These are phyloP conservation scores for Perdita meconis DNA, from an alignment of 2,888 invertebrate genomes.

Conservation along the genomic window DNA sequence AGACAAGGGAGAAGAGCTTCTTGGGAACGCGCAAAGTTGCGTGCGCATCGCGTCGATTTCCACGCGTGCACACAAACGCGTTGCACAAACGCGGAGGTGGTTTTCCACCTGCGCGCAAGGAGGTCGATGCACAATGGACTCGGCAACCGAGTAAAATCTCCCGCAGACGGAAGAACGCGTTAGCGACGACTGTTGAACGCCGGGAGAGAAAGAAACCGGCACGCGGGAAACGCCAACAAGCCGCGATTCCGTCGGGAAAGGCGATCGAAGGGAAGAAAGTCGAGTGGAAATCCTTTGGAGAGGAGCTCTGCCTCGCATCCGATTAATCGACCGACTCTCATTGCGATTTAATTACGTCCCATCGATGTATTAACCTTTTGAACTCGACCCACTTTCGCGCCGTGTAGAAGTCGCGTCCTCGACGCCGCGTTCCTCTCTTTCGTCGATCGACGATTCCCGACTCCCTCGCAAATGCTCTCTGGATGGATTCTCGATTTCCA, in stretches of 20 bases:
- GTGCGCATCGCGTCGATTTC: too few relatives aligned
- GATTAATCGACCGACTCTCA: background rate
- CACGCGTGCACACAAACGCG: background rate
- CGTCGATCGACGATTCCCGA: too few relatives aligned
- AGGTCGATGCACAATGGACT: conserved; percentile 59
- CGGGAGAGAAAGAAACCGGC: conserved; percentile 30
- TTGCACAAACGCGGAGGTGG: conserved; percentile 6
- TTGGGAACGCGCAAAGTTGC: too few relatives aligned
- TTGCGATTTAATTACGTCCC: conserved; percentile 16
- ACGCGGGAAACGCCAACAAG: conserved; percentile 37
- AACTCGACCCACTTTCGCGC: conserved; percentile 25
- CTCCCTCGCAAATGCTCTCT: too few relatives aligned
- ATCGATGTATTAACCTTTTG: background rate
- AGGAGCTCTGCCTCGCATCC: background rate
- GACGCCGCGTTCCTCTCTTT: too few relatives aligned
- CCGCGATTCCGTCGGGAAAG: background rate
- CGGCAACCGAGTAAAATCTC: conserved; percentile 28
- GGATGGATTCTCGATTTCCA: too few relatives aligned
- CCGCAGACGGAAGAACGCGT: conserved; percentile 1
- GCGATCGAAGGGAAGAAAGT: conserved; percentile 37
- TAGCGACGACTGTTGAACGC: conserved; percentile 23
- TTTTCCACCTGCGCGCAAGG: conserved; percentile 69
- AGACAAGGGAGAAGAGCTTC: too few relatives aligned
- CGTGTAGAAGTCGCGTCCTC: background rate
- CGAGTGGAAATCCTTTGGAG: conserved; percentile 9